These are phyloP conservation scores for Aspiorhynchus laticeps DNA, from an alignment of 2,113 vertebrate species.

Conservation along the genomic window DNA sequence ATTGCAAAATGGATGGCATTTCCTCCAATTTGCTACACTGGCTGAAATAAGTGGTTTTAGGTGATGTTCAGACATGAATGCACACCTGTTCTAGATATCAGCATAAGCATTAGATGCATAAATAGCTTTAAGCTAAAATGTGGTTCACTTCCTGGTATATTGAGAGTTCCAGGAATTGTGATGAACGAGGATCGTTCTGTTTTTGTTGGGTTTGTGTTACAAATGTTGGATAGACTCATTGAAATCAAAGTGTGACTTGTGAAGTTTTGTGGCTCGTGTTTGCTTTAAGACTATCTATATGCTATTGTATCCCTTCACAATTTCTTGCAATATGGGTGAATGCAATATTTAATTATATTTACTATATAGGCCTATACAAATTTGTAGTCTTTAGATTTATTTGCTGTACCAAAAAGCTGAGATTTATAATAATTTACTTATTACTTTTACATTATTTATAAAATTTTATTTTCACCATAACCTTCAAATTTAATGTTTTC, in stretches of 20 bases:
- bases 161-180: not conserved
- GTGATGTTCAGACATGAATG: not conserved
- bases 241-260: not conserved
- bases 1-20: not conserved
- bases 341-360: too few relatives aligned
- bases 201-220: not conserved
- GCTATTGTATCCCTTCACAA: too few relatives aligned
- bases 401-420: too few relatives aligned
- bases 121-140: not conserved
- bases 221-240: not conserved
- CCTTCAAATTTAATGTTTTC: too few relatives aligned
- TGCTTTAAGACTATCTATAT: too few relatives aligned
- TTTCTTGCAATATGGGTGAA: too few relatives aligned
- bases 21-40: not conserved
- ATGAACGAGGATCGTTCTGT: not conserved
- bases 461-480: too few relatives aligned
- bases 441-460: too few relatives aligned
- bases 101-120: not conserved
- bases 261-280: too few relatives aligned
- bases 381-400: too few relatives aligned
- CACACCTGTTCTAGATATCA: not conserved
- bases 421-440: too few relatives aligned
- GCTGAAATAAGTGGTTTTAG: not conserved
- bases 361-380: too few relatives aligned
- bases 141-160: not conserved